Evolutionary conservation across 2,888 invertebrate genomes (phyloP), one percentile per base, ranked within the genome.

Genomic region (Tetheella fluctuosa): DNA sequence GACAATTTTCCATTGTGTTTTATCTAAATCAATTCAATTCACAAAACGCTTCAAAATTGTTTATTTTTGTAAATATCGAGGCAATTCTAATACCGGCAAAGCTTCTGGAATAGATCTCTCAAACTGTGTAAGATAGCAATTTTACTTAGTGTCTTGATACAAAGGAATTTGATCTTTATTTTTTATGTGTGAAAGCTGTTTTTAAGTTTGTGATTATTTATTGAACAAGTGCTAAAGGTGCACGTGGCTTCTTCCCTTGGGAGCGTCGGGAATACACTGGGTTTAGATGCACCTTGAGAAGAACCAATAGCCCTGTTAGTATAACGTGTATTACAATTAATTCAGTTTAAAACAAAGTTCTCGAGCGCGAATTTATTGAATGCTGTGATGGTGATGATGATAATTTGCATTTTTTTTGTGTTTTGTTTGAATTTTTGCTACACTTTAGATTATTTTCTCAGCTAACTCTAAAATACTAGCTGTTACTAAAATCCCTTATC

Each of bases 51-150:
- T 86, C 83, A 84, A 83, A 85, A n/a, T 84, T 83, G 72, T 77
- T 86, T 89, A 90, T 90, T 90, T 90, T 88, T 86, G 86, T 86
- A 86, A 86, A 89, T 84, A 85, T 88, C 86, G 85, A 83, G 83
- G 84, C 87, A 88, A 84, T 90, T 88, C 86, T 88, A 88, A 89
- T 88, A 85, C 87, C 79, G 78, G 80, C 83, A 84, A 86, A 87
- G 87, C 88, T 86, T 85, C 83, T 85, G 85, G 84, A 90, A 87
- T 82, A 84, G 83, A 81, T 83, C 88, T 88, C 84, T 88, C 84
- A 86, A 85, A 85, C 84, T 81, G 80, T 84, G 81, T 83, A 81
- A 83, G 81, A 77, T 81, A 81, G 80, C 86, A 85, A 86, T 85
- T 82, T 85, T 84, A 84, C 81, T 79, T 70, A 68, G 69, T 64